Conservation (phyloP, 2,113 vertebrate genomes). For the Gobius niger region DNA sequence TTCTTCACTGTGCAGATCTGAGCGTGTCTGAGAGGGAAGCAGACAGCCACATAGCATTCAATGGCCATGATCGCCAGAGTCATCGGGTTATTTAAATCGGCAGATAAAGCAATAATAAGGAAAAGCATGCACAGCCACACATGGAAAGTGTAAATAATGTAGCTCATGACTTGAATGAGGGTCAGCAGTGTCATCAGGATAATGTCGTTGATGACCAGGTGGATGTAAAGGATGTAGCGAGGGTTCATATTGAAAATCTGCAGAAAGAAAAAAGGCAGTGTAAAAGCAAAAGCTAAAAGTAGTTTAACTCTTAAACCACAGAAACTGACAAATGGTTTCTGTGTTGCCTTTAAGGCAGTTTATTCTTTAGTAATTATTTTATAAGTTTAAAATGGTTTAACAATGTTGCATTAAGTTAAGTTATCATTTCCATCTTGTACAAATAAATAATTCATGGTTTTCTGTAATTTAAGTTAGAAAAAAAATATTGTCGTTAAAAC, state of each 20-base stretch:
- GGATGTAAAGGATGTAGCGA: slow-evolving; percentile 1
- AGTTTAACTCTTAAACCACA: too few species aligned
- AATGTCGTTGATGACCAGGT: slow-evolving; percentile 1
- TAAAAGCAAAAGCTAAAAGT: too few species aligned
- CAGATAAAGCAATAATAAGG: not conserved
- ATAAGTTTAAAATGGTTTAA: too few species aligned
- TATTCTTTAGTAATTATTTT: too few species aligned
- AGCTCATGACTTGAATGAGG: not conserved
- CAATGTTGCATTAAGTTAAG: too few species aligned
- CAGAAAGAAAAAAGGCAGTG: not conserved
- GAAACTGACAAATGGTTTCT: too few species aligned
- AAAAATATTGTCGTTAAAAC: too few species aligned
- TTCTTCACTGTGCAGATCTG: slow-evolving; percentile 47
- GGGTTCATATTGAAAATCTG: not conserved
- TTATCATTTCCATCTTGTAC: too few species aligned
- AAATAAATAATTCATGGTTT: too few species aligned
- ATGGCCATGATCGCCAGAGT: not conserved
- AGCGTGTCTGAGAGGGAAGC: not conserved
- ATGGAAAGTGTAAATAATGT: not conserved
- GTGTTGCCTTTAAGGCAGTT: too few species aligned
- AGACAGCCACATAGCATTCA: not conserved
- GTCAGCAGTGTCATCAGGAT: not conserved
- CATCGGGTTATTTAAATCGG: not conserved
- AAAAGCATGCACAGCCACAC: not conserved
- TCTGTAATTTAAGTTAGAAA: too few species aligned